These are phyloP conservation scores for Acronicta alni DNA, from an alignment of 2,888 invertebrate genomes.

Conservation along the genomic window DNA sequence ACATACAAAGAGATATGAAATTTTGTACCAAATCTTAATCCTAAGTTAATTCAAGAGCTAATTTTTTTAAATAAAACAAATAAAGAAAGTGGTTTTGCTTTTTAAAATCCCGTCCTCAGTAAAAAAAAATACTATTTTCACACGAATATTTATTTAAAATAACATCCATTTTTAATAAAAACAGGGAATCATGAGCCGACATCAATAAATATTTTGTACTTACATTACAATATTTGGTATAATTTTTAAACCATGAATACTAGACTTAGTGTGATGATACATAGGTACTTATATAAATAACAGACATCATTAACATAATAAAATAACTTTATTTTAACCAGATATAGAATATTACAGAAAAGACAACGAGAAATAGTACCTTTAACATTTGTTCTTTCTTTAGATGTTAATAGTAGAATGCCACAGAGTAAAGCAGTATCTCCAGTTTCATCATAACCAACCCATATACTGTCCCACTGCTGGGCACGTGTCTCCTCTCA, in stretches of 20 bases:
- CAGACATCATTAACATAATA: constrained; percentile 21
- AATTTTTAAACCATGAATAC: constrained; percentile 25
- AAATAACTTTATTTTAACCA: constrained; percentile 32
- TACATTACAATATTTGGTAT: constrained; percentile 33
- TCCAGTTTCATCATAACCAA: too few relatives aligned
- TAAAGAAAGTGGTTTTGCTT: constrained; percentile 32
- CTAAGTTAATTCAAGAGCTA: constrained; percentile 63
- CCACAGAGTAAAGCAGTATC: too few relatives aligned
- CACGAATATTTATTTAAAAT: constrained; percentile 62
- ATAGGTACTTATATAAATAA: constrained; percentile 13
- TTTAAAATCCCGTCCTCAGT: constrained; percentile 53
- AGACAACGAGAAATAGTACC: too few relatives aligned
- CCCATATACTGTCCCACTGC: too few relatives aligned
- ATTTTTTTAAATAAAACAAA: constrained; percentile 67
- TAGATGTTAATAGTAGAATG: too few relatives aligned
- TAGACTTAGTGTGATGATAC: constrained; percentile 25
- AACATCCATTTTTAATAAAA: constrained; percentile 55
- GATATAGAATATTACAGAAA: constrained; percentile 16
- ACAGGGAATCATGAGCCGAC: constrained; percentile 49
- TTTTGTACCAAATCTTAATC: constrained; percentile 72
- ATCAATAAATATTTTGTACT: constrained; percentile 48
- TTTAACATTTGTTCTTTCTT: too few relatives aligned
- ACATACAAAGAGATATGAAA: constrained; percentile 60
- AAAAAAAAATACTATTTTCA: constrained; percentile 72
- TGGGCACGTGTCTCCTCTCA: too few relatives aligned